phyloP scores from a whole-genome alignment of 2,113 vertebrate genomes.

The Desmodus rotundus region DNA sequence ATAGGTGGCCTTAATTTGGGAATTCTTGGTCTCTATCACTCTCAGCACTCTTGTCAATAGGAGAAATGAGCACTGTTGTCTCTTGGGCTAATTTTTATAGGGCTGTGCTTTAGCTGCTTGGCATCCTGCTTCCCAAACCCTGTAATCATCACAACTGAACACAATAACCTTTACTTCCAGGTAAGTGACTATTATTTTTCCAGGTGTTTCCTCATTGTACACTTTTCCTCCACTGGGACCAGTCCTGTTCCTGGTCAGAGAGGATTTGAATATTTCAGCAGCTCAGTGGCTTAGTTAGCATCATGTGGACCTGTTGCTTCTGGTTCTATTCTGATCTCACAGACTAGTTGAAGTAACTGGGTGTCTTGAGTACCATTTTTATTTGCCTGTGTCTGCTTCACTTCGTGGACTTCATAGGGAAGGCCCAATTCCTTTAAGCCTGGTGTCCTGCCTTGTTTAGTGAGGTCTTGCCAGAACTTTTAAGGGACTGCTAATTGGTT shows the following conservation, averaged over 20 bases:
- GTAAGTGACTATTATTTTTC: neutral
- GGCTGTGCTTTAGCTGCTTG: neutral
- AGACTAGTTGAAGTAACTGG: neutral
- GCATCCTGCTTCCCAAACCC: neutral
- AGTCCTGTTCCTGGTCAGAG: neutral
- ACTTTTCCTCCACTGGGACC: neutral
- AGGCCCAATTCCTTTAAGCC: neutral
- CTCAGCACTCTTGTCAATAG: neutral
- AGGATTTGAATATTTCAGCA: neutral
- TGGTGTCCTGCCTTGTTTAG: neutral
- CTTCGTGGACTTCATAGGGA: neutral
- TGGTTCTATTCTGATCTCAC: neutral
- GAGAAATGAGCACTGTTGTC: neutral
- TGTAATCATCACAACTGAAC: neutral
- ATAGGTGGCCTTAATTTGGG: neutral
- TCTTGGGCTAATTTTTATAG: neutral
- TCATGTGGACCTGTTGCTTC: neutral
- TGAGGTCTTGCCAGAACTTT: neutral
- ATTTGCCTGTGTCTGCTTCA: neutral
- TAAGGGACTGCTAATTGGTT: slow-evolving; percentile 16
- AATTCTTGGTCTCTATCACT: neutral
- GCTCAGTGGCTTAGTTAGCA: neutral
- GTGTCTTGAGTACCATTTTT: neutral
- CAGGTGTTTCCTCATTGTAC: neutral
- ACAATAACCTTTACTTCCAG: neutral